Conservation (phyloP, 2,888 invertebrate species). For the Stegana nigrithorax region DNA sequence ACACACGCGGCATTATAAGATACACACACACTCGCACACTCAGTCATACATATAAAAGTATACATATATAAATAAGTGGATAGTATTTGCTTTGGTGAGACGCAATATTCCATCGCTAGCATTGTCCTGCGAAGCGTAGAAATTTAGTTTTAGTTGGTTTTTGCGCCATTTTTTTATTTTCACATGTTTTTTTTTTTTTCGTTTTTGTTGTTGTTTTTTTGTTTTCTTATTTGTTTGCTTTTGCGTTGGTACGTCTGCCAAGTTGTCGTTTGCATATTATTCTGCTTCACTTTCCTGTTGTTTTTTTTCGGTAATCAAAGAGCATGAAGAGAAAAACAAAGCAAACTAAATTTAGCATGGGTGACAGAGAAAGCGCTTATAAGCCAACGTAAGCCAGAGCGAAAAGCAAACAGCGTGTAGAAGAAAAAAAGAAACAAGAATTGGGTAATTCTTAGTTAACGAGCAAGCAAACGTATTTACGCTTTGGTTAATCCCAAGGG, state of each 20-base stretch:
- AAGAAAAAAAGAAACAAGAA: constrained; percentile 17
- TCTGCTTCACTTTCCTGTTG: constrained; percentile 10
- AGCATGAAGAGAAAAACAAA: constrained; percentile 45
- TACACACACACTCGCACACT: neutral
- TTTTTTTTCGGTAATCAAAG: constrained; percentile 24
- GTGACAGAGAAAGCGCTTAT: constrained; percentile 16
- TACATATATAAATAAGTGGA: constrained; percentile 1
- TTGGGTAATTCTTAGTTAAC: constrained; percentile 58
- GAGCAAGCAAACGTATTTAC: constrained; percentile 55
- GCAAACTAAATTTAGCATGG: constrained; percentile 30
- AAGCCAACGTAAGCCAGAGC: neutral
- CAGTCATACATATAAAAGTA: neutral
- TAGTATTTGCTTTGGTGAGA: too few relatives aligned
- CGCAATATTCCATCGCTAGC: too few relatives aligned
- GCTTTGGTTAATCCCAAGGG: constrained; percentile 49
- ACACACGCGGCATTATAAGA: neutral
- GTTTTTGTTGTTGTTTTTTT: constrained; percentile 17
- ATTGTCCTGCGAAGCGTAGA: constrained; percentile 6
- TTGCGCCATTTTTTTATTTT: neutral
- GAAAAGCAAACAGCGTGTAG: too few relatives aligned
- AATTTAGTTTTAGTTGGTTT: neutral
- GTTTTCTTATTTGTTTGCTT: constrained; percentile 13
- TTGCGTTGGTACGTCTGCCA: too few relatives aligned
- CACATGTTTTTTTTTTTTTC: neutral
- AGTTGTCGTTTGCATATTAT: too few relatives aligned